Conservation (phyloP, 2,888 invertebrate genomes). For the Eristalis arbustorum region DNA sequence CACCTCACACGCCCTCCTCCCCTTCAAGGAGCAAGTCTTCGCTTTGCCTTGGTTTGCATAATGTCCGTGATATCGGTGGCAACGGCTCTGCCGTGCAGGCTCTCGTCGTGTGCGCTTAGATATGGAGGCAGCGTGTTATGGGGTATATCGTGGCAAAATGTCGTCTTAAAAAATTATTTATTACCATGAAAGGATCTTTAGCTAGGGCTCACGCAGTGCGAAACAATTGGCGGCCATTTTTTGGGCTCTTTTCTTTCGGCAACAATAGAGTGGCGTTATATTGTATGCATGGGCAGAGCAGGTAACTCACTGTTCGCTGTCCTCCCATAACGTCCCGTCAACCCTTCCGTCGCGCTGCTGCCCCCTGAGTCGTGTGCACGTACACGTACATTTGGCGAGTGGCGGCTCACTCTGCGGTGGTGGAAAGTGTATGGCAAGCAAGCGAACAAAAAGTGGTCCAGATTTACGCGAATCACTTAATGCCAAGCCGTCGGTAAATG, state of each 20-base stretch:
- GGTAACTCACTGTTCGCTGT: conserved; percentile 27
- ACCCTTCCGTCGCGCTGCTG: neutral
- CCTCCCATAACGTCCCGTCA: conserved; percentile 16
- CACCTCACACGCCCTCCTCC: conserved; percentile 19
- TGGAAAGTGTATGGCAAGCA: conserved; percentile 13
- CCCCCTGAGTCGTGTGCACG: neutral
- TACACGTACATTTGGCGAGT: neutral
- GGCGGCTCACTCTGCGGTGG: neutral
- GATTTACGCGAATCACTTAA: conserved; percentile 22
- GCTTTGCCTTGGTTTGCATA: conserved; percentile 46
- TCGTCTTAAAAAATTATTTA: conserved; percentile 70
- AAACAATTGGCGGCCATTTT: conserved; percentile 63
- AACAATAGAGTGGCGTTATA: conserved; percentile 47
- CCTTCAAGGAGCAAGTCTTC: conserved; percentile 32
- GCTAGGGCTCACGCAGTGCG: conserved; percentile 66
- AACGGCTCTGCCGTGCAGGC: conserved; percentile 15
- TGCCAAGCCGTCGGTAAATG: conserved; percentile 30
- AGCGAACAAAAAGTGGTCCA: conserved; percentile 1
- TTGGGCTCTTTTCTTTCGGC: conserved; percentile 13
- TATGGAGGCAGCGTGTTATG: conserved; percentile 40
- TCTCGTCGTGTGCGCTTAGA: conserved; percentile 8
- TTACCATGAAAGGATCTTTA: conserved; percentile 57
- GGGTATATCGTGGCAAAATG: conserved; percentile 61
- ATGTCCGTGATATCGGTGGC: conserved; percentile 37
- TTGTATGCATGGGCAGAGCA: conserved; percentile 3